phyloP scores from a whole-genome alignment of 2,113 vertebrate species.

The Chrysochloris asiatica region DNA sequence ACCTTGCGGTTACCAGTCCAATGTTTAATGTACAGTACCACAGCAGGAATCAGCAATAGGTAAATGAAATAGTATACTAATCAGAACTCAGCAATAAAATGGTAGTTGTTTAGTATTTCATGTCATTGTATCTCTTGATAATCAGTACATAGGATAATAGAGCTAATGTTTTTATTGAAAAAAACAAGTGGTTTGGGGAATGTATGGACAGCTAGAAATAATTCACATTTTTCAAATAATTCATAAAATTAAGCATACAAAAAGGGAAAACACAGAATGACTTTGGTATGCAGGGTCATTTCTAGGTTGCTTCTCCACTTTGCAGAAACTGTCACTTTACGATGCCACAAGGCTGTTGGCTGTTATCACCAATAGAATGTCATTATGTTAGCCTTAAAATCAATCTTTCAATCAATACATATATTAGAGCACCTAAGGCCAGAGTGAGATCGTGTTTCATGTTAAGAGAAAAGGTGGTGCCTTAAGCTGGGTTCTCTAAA shows the following conservation, averaged over 20 bases:
- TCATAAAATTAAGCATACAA: background rate
- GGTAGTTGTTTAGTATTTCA: background rate
- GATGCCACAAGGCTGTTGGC: background rate
- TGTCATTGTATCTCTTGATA: conserved; percentile 8
- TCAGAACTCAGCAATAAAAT: background rate
- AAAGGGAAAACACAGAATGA: background rate
- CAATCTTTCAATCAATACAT: conserved; percentile 18
- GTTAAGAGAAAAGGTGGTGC: background rate
- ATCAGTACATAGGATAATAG: background rate
- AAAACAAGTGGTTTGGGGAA: background rate
- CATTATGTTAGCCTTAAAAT: background rate
- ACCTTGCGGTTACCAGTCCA: too few species aligned
- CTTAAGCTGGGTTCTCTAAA: too few species aligned
- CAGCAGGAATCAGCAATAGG: too few species aligned
- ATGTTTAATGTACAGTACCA: too few species aligned
- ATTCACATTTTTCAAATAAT: background rate
- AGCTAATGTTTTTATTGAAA: background rate
- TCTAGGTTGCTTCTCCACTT: background rate
- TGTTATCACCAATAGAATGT: background rate
- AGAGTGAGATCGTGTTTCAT: background rate
- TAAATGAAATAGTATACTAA: background rate
- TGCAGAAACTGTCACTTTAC: too few species aligned
- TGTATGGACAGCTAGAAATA: background rate
- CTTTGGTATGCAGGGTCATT: background rate
- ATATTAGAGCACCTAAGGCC: background rate